Evolutionary conservation across 2,797 vertebrate genomes (phyloP).

Genomic region (Trachurus trachurus): DNA sequence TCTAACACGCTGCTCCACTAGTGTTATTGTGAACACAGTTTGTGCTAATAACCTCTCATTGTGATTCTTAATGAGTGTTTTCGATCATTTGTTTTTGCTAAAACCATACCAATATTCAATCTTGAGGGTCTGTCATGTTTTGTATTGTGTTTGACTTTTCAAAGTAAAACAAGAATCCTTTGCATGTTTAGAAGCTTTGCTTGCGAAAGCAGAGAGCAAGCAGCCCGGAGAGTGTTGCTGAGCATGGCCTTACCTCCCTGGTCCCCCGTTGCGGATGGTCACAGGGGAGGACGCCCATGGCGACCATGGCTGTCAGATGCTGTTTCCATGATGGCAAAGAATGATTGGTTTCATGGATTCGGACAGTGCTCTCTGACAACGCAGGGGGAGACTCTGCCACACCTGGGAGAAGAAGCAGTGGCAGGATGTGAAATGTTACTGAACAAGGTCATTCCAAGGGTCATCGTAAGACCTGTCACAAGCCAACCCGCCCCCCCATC

Average conservation of each 20-base stretch:
- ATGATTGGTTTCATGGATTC: conserved; percentile 78
- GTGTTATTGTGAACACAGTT: conserved; percentile 26
- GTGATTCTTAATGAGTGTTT: conserved; percentile 28
- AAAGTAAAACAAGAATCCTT: neutral
- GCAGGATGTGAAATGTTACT: conserved; percentile 80
- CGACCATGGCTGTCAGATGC: conserved; percentile 79
- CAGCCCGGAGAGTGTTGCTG: conserved; percentile 46
- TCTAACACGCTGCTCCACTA: conserved; percentile 3
- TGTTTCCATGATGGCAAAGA: conserved; percentile 76
- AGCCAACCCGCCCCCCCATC: neutral
- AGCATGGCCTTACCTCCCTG: conserved; percentile 62
- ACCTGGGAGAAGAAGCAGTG: conserved; percentile 80
- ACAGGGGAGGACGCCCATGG: conserved; percentile 71
- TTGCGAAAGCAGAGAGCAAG: conserved; percentile 29
- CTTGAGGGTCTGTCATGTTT: neutral
- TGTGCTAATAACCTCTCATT: conserved; percentile 34
- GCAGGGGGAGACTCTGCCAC: conserved; percentile 51
- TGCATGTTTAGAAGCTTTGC: neutral
- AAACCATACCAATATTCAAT: conserved; percentile 7
- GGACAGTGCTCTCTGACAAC: conserved; percentile 70
- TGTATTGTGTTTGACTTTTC: neutral
- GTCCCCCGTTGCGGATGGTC: conserved; percentile 69
- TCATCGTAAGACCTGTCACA: conserved; percentile 72
- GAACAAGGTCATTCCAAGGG: conserved; percentile 79
- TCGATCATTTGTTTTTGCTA: conserved; percentile 14